Evolutionary conservation across 2,797 vertebrate genomes (phyloP), one percentile per base, ranked within the genome.

Genomic region (Columba guinea): DNA sequence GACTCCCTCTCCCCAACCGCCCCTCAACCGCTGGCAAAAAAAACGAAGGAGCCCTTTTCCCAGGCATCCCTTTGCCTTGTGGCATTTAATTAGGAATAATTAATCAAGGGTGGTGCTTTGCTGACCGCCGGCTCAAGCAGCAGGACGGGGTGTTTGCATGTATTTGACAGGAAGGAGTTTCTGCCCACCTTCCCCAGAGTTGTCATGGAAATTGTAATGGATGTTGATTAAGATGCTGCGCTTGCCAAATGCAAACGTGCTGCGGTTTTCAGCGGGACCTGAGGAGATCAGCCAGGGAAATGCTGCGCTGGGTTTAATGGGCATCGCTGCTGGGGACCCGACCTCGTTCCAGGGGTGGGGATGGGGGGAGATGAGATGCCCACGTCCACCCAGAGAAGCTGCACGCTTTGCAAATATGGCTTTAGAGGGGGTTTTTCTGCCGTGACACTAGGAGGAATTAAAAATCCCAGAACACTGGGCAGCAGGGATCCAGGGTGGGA

Each of bases 131-230:
- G 53, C 90, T 63, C 8, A 3, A 17, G 71, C 49, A 21, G 28
- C 9, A 26, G 68, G 15, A 34, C 0, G 4, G 13, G 52, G 41
- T 1, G 13, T 4, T 26, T 15, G 58, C 3, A 2, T 5, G n/a
- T 2, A 13, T 5, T n/a, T 49, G 3, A 1, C 2, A 11, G 73
- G 62, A 86, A 55, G 65, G 62, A 59, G 55, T 6, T 44, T 1
- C 68, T 93, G 88, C 93, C 76, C 86, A 65, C 93, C 90, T 81
- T 92, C 74, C 67, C 18, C 2, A 2, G n/a, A 53, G 93, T 93
- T 92, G 92, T 76, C 95, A 93, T 92, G 94, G 92, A 76, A 90
- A 97, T 94, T 15, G 28, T 32, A 71, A 86, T 9, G 86, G 77
- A 37, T 74, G 44, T 6, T 15, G 83, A 90, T 77, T 13, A 51